Percentiles rank a stretch among this genome's conserved stretches.
Conservation (phyloP, 2,113 vertebrate species). For the Onychorhynchus coronatus region DNA sequence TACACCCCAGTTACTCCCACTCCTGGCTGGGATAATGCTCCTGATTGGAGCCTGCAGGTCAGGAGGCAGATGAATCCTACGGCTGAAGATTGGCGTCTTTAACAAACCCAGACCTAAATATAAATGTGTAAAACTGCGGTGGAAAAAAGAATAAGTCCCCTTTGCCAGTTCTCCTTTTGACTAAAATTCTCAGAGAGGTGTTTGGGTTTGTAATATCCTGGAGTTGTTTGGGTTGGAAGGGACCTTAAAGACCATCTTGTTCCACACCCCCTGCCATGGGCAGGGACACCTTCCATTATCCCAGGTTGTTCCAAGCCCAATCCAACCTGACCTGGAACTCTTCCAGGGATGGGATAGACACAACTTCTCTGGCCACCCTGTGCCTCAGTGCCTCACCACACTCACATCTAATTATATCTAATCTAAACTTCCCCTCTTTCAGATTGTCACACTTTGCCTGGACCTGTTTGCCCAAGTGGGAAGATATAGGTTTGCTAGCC, state of each 20-base stretch:
- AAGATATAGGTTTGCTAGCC: background rate
- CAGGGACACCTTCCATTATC: accelerated
- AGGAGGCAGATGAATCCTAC: background rate
- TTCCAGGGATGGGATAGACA: background rate
- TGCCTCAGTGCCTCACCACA: background rate
- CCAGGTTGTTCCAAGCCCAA: accelerated
- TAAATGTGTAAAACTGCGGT: background rate
- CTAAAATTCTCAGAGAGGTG: background rate
- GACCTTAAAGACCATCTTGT: accelerated
- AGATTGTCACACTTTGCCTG: background rate
- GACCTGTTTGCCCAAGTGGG: background rate
- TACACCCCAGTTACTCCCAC: background rate
- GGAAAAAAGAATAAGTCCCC: background rate
- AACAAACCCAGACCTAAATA: background rate
- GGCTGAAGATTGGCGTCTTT: background rate
- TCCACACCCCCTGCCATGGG: accelerated
- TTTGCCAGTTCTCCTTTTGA: background rate
- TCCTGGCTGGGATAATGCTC: accelerated
- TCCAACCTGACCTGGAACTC: background rate
- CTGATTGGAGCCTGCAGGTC: background rate
- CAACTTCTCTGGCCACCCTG: background rate
- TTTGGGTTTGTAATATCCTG: background rate
- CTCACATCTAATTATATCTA: background rate
- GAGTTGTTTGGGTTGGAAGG: background rate
- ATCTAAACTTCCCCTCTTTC: background rate